phyloP scores from a whole-genome alignment of 2,888 invertebrate genomes.

The Drosophila hawaiiensis region DNA sequence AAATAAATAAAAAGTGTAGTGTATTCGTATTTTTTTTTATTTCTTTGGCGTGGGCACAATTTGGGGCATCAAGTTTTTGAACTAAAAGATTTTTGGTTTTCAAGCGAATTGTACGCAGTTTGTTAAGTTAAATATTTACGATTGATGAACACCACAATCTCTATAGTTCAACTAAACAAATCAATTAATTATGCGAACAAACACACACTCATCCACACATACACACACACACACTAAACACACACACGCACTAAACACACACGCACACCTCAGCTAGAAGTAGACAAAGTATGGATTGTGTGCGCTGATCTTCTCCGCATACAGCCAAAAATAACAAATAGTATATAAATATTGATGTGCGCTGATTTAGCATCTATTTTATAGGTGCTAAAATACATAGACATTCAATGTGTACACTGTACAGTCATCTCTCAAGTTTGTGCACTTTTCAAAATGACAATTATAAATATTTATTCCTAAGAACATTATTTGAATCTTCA shows the following conservation, averaged over 20 bases:
- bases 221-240: slow-evolving; percentile 30
- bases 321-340: slow-evolving; percentile 75
- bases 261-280: slow-evolving; percentile 33
- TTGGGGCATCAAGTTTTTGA: slow-evolving; percentile 54
- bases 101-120: slow-evolving; percentile 60
- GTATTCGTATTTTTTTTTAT: neutral
- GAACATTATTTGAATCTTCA: neutral
- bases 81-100: slow-evolving; percentile 32
- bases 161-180: slow-evolving; percentile 72
- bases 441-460: neutral
- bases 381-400: slow-evolving; percentile 71
- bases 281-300: slow-evolving; percentile 41
- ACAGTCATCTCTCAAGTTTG: neutral
- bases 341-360: slow-evolving; percentile 63
- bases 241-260: slow-evolving; percentile 10
- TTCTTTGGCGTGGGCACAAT: slow-evolving; percentile 49
- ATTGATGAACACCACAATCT: slow-evolving; percentile 58
- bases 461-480: neutral
- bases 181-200: slow-evolving; percentile 71
- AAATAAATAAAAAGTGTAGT: slow-evolving; percentile 10
- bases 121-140: slow-evolving; percentile 74
- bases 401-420: slow-evolving; percentile 41
- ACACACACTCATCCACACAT: slow-evolving; percentile 39
- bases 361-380: slow-evolving; percentile 53
- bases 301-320: slow-evolving; percentile 53